These are phyloP conservation scores for Coccyzus lansbergi DNA, from an alignment of 2,797 vertebrate genomes.

Conservation along the genomic window DNA sequence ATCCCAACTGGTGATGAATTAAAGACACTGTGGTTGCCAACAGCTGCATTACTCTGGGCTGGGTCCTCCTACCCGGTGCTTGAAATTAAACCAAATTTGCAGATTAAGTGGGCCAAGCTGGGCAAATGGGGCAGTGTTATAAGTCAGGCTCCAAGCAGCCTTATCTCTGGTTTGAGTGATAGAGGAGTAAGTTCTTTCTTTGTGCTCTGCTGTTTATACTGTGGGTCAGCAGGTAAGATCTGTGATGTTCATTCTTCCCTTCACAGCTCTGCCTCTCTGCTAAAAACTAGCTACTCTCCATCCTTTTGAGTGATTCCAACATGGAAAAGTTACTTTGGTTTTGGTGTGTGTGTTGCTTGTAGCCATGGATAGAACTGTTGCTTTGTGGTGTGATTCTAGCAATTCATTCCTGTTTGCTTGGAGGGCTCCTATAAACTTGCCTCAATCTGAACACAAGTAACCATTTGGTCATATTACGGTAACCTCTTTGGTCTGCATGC, in stretches of 20 bases:
- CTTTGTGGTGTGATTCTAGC: neutral
- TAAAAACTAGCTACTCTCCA: accelerated
- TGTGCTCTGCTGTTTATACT: accelerated
- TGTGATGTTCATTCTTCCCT: accelerated
- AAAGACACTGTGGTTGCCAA: neutral
- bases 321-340: accelerated
- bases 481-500: accelerated
- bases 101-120: neutral
- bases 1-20: neutral
- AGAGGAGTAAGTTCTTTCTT: accelerated
- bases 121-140: accelerated
- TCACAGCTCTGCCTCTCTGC: accelerated
- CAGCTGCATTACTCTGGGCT: neutral
- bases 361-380: accelerated
- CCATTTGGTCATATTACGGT: accelerated
- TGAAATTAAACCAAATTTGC: neutral
- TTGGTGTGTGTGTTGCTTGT: neutral
- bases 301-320: accelerated
- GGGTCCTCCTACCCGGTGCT: neutral
- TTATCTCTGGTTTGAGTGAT: accelerated
- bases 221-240: neutral
- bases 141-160: accelerated
- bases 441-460: neutral
- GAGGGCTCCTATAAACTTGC: neutral
- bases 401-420: accelerated